Evolutionary conservation across 2,888 invertebrate species (phyloP).

Genomic region (Parnassius glacialis): DNA sequence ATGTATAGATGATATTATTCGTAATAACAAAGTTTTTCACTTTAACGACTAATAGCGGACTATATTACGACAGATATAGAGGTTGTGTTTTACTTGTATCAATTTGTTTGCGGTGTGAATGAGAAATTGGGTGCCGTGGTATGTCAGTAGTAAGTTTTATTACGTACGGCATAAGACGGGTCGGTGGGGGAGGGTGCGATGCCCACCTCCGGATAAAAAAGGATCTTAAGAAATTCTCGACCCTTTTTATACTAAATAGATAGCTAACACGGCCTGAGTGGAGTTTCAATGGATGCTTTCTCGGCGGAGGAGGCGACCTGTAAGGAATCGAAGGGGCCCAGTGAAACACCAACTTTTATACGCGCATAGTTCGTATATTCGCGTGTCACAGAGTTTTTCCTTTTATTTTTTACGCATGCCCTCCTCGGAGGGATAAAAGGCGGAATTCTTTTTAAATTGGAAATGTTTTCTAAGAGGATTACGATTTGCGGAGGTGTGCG

Average conservation of each 20-base stretch:
- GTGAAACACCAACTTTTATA: slow-evolving; percentile 60
- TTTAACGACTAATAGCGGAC: too few relatives aligned
- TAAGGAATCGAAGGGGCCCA: slow-evolving; percentile 69
- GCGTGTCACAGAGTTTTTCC: slow-evolving; percentile 74
- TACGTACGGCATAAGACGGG: slow-evolving; percentile 13
- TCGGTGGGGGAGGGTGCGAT: slow-evolving; percentile 27
- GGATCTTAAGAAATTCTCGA: slow-evolving; percentile 76
- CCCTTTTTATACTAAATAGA: slow-evolving; percentile 82
- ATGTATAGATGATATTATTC: too few relatives aligned
- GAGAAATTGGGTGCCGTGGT: background rate
- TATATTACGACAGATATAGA: too few relatives aligned
- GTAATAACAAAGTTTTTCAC: too few relatives aligned
- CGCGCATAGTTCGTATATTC: slow-evolving; percentile 37
- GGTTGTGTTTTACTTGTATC: too few relatives aligned
- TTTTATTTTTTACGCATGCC: slow-evolving; percentile 79
- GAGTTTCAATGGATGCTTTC: slow-evolving; percentile 81
- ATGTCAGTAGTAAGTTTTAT: background rate
- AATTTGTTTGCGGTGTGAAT: background rate
- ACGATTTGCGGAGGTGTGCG: slow-evolving; percentile 77
- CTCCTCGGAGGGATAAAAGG: slow-evolving; percentile 75
- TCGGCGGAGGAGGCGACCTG: slow-evolving; percentile 78
- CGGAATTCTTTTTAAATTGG: slow-evolving; percentile 81
- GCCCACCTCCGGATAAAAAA: slow-evolving; percentile 70
- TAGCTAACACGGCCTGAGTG: slow-evolving; percentile 81
- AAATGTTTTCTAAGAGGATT: slow-evolving; percentile 82